These are phyloP conservation scores for Dipodomys stephensi DNA, from an alignment of 2,113 vertebrate genomes.

Conservation along the genomic window DNA sequence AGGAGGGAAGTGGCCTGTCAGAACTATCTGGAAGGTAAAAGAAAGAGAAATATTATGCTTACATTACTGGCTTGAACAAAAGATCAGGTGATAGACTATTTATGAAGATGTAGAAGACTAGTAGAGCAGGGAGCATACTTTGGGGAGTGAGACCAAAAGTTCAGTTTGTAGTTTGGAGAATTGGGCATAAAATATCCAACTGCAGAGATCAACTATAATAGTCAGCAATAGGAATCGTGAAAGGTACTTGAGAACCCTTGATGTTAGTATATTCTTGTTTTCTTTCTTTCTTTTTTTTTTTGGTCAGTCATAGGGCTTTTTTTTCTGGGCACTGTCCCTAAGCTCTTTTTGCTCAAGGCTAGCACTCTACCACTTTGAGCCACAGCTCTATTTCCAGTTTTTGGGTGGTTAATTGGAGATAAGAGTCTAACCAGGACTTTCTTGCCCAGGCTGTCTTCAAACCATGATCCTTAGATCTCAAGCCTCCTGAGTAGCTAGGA, in stretches of 20 bases:
- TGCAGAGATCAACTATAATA: slow-evolving; percentile 3
- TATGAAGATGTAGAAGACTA: slow-evolving; percentile 18
- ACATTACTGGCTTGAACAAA: slow-evolving; percentile 15
- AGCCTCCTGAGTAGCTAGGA: too few relatives aligned
- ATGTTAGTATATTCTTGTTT: neutral
- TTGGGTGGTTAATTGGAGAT: too few relatives aligned
- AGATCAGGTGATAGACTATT: neutral
- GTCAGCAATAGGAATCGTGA: neutral
- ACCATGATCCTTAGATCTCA: too few relatives aligned
- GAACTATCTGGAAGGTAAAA: neutral
- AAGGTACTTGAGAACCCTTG: slow-evolving; percentile 39
- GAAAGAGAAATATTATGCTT: slow-evolving; percentile 39
- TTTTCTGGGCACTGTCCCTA: too few relatives aligned
- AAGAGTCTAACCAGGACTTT: too few relatives aligned
- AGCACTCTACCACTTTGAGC: too few relatives aligned
- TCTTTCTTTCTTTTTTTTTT: neutral
- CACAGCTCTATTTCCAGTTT: too few relatives aligned
- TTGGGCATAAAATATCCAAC: neutral
- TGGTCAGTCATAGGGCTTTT: too few relatives aligned
- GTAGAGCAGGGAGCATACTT: neutral
- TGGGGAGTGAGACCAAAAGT: slow-evolving; percentile 9
- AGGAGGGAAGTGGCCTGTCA: neutral
- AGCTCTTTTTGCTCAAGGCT: too few relatives aligned
- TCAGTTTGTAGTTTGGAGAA: slow-evolving; percentile 7
- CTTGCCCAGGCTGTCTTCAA: too few relatives aligned